A percentile compares a stretch with the other conserved stretches of the same genome.
phyloP scores from a whole-genome alignment of 2,797 vertebrate genomes.

The Sebastes miniatus region DNA sequence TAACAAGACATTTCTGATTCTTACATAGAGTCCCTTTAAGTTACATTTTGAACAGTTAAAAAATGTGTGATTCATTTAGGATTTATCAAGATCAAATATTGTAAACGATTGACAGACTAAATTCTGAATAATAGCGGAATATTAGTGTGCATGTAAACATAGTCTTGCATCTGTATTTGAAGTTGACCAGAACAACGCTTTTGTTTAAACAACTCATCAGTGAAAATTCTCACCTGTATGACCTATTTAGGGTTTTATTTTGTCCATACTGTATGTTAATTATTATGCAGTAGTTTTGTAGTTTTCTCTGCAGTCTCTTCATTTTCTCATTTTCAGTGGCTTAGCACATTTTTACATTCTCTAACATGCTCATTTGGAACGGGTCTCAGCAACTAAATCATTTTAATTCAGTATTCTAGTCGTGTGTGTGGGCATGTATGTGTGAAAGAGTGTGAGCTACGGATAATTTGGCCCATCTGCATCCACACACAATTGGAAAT shows the following conservation, averaged over 20 bases:
- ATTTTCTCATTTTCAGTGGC: background rate
- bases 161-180: background rate
- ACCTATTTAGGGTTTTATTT: background rate
- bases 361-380: background rate
- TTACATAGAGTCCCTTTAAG: too few species aligned
- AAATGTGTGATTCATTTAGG: too few species aligned
- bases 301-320: background rate
- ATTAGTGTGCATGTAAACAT: background rate
- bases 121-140: background rate
- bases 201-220: background rate
- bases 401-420: background rate
- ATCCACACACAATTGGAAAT: conserved; percentile 26
- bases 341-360: background rate
- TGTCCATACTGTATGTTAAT: background rate
- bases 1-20: too few species aligned
- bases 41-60: too few species aligned
- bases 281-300: background rate
- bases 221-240: background rate
- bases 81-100: too few species aligned
- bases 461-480: conserved; percentile 47
- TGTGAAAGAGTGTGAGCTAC: background rate
- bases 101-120: too few species aligned
- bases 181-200: background rate
- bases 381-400: background rate
- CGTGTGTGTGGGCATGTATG: background rate